Evolutionary conservation across 2,888 invertebrate genomes (phyloP).

Genomic region (Hoplodrina blanda): DNA sequence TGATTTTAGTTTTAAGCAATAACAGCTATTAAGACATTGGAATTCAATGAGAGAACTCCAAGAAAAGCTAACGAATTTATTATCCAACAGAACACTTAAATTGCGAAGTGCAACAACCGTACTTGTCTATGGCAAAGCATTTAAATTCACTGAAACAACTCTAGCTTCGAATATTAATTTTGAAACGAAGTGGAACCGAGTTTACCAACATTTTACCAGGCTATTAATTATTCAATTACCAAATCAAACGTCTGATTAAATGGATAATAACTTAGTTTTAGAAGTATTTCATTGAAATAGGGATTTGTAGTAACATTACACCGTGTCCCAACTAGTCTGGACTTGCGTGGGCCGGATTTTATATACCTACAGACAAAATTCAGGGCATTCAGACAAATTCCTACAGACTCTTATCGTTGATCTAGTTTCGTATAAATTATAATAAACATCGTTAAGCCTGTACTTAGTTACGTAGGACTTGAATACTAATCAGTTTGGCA

Average conservation of each 20-base stretch:
- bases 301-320: slow-evolving; percentile 40
- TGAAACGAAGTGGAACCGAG: slow-evolving; percentile 16
- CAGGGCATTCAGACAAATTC: slow-evolving; percentile 53
- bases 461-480: slow-evolving; percentile 48
- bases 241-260: slow-evolving; percentile 47
- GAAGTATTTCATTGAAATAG: slow-evolving; percentile 39
- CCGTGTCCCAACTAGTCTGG: slow-evolving; percentile 10
- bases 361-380: slow-evolving; percentile 42
- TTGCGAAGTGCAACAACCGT: slow-evolving; percentile 6
- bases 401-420: slow-evolving; percentile 50
- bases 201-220: slow-evolving; percentile 25
- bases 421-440: slow-evolving; percentile 56
- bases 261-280: slow-evolving; percentile 34
- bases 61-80: slow-evolving; percentile 19
- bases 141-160: slow-evolving; percentile 30
- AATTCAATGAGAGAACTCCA: slow-evolving; percentile 6
- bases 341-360: slow-evolving; percentile 44
- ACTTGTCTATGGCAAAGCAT: slow-evolving; percentile 2
- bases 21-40: background rate
- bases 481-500: slow-evolving; percentile 49
- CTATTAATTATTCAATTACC: slow-evolving; percentile 52
- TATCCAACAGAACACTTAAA: slow-evolving; percentile 16
- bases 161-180: slow-evolving; percentile 21
- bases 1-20: background rate
- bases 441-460: slow-evolving; percentile 50